Conservation (phyloP, 2,113 vertebrate species). For the Micronisus gabar region DNA sequence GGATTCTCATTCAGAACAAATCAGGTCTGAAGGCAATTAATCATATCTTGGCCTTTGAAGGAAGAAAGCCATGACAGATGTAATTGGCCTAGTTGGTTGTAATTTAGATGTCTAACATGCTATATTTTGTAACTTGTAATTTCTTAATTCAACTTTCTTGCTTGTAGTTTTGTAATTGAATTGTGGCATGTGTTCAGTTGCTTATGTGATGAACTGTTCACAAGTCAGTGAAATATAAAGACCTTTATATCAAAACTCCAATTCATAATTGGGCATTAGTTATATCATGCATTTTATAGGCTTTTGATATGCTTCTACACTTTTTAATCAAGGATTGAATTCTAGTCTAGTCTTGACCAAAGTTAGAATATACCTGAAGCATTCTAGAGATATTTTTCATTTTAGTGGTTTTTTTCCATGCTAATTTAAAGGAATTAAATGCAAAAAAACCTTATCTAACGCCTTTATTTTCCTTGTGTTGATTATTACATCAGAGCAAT, state of each 20-base stretch:
- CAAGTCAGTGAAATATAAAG: not conserved
- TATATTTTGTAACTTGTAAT: not conserved
- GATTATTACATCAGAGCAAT: not conserved
- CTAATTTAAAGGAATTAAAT: not conserved
- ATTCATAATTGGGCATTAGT: not conserved
- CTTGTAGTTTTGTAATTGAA: not conserved
- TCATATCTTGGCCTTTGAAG: not conserved
- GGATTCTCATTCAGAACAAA: not conserved
- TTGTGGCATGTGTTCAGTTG: not conserved
- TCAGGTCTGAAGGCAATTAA: not conserved
- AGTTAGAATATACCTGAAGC: not conserved
- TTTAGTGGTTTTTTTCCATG: not conserved
- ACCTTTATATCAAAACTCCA: not conserved
- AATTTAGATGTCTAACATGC: not conserved
- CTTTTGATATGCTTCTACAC: not conserved
- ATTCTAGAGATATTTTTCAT: not conserved
- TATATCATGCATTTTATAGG: not conserved
- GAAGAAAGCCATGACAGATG: not conserved
- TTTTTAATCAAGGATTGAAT: not conserved
- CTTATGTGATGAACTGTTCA: not conserved
- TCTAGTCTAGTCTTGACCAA: not conserved
- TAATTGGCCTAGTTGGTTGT: not conserved
- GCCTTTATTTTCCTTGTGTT: not conserved
- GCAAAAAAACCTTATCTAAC: not conserved
- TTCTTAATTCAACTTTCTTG: not conserved